Evolutionary conservation across 2,797 vertebrate species (phyloP).

Genomic region (Trachops cirrhosus): DNA sequence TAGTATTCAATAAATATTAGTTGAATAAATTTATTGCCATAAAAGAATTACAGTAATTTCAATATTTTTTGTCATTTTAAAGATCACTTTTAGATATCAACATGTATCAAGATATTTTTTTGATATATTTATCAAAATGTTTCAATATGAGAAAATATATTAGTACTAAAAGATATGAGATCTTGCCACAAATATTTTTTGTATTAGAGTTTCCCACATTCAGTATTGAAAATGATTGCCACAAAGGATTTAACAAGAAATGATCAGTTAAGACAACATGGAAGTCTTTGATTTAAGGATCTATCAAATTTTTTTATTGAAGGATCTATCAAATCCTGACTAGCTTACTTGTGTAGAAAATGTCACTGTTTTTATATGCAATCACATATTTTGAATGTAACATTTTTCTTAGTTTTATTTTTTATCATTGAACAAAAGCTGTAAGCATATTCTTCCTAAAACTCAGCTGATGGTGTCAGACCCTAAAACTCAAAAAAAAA

Average conservation of each 20-base stretch:
- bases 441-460: background rate
- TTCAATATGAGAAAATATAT: background rate
- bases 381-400: background rate
- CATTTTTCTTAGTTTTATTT: background rate
- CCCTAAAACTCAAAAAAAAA: background rate
- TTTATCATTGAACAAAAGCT: background rate
- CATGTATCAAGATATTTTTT: background rate
- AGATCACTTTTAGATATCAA: background rate
- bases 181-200: background rate
- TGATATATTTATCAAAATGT: background rate
- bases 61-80: slow-evolving; percentile 21
- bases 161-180: background rate
- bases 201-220: background rate
- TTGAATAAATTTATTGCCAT: slow-evolving; percentile 14
- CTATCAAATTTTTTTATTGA: background rate
- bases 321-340: background rate
- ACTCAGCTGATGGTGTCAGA: background rate
- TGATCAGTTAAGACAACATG: background rate
- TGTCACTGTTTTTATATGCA: background rate
- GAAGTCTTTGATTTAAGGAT: background rate
- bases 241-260: background rate
- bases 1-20: slow-evolving; percentile 40
- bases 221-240: background rate
- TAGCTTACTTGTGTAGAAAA: background rate
- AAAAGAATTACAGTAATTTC: background rate